These are phyloP conservation scores for Penaeus monodon DNA, from an alignment of 2,888 invertebrate genomes.

Conservation along the genomic window DNA sequence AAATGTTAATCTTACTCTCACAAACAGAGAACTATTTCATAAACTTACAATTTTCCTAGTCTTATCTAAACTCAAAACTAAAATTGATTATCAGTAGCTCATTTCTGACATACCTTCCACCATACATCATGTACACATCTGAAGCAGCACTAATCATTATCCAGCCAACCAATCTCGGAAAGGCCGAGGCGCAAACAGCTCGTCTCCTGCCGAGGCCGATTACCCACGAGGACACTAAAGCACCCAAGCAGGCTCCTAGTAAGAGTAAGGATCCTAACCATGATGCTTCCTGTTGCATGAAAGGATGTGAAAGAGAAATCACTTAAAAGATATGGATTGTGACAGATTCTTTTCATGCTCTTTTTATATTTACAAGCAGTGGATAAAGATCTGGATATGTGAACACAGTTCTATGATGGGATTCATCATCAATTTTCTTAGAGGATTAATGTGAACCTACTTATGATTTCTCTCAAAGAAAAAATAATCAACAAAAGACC, in stretches of 20 bases:
- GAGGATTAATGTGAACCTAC: too few relatives aligned
- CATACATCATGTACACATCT: slow-evolving; percentile 51
- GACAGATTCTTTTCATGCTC: too few relatives aligned
- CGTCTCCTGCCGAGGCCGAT: slow-evolving; percentile 46
- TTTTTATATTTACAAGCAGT: too few relatives aligned
- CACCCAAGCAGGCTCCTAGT: slow-evolving; percentile 49
- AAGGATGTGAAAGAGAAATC: neutral
- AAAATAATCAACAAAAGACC: too few relatives aligned
- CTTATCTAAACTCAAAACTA: neutral
- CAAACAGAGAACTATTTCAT: too few relatives aligned
- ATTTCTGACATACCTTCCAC: slow-evolving; percentile 41
- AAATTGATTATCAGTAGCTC: neutral
- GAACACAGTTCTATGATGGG: too few relatives aligned
- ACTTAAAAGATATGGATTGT: neutral
- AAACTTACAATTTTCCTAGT: neutral
- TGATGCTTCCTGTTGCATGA: slow-evolving; percentile 41
- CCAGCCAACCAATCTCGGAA: slow-evolving; percentile 50
- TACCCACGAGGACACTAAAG: slow-evolving; percentile 46
- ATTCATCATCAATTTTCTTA: too few relatives aligned
- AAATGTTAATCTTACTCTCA: too few relatives aligned
- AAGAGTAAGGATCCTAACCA: slow-evolving; percentile 51
- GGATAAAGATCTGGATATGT: too few relatives aligned
- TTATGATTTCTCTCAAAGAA: too few relatives aligned
- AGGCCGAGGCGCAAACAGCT: slow-evolving; percentile 42
- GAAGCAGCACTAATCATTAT: slow-evolving; percentile 45